Percentiles rank a stretch among this genome's conserved stretches.
phyloP scores from a whole-genome alignment of 1,140 invertebrate genomes.

The Achroia grisella region DNA sequence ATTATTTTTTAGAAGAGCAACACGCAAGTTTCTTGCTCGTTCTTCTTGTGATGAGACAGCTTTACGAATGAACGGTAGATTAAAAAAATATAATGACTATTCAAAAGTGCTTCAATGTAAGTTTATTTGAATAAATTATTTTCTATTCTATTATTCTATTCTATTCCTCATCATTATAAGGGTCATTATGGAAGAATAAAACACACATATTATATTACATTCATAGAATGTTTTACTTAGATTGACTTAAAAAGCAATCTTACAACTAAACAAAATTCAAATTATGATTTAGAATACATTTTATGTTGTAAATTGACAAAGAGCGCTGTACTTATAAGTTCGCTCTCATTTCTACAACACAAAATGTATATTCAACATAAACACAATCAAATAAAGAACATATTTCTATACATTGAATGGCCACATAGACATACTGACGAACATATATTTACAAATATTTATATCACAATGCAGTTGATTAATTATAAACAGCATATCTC shows the following conservation, averaged over 20 bases:
- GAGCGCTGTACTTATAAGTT: background rate
- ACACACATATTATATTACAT: slow-evolving; percentile 48
- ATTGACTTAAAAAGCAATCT: slow-evolving; percentile 53
- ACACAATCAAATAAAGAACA: slow-evolving; percentile 1
- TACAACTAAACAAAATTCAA: slow-evolving; percentile 42
- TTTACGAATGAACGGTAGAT: no score
- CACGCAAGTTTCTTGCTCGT: no score
- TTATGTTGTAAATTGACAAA: slow-evolving; percentile 9
- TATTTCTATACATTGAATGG: slow-evolving; percentile 36
- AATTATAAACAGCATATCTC: no score
- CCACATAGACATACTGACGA: slow-evolving; percentile 52
- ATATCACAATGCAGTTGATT: slow-evolving; percentile 53
- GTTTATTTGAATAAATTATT: no score
- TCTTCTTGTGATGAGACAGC: no score
- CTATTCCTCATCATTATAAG: no score
- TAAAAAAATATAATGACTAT: no score
- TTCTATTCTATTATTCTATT: no score
- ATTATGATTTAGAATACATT: slow-evolving; percentile 23
- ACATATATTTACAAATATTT: slow-evolving; percentile 49
- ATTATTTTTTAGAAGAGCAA: no score
- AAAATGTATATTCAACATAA: slow-evolving; percentile 18
- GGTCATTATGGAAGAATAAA: slow-evolving; percentile 16
- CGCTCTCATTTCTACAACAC: slow-evolving; percentile 9
- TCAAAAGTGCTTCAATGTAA: no score
- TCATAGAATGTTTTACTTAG: slow-evolving; percentile 69